Evolutionary conservation across 2,797 vertebrate genomes (phyloP).

Genomic region (Nasua narica): DNA sequence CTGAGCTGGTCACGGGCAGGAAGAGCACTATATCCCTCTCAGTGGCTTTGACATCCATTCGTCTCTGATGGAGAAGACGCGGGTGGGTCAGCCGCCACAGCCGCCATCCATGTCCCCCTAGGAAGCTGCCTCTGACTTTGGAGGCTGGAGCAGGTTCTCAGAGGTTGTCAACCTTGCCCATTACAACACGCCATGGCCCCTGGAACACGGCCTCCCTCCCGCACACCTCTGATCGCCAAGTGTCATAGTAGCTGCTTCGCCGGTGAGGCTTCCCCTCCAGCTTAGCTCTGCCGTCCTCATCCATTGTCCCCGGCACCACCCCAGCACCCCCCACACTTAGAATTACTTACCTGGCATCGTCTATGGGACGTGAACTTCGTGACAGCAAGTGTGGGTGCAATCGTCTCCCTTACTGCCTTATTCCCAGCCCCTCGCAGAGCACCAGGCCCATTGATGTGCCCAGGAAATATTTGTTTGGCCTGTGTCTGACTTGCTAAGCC

Average conservation of each 20-base stretch:
- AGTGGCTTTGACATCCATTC: neutral
- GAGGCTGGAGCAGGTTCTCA: neutral
- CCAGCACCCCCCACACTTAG: neutral
- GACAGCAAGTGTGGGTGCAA: too few species aligned
- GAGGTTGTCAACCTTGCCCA: neutral
- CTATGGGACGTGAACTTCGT: neutral
- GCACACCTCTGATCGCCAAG: neutral
- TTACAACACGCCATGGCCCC: neutral
- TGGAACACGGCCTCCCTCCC: neutral
- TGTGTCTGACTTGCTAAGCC: neutral
- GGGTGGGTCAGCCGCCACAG: neutral
- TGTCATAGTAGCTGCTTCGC: neutral
- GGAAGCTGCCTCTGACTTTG: neutral
- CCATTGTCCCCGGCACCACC: neutral
- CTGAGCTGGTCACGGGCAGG: neutral
- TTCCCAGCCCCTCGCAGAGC: neutral
- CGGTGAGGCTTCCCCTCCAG: neutral
- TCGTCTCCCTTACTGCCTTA: neutral
- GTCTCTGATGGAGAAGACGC: neutral
- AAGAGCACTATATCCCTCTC: neutral
- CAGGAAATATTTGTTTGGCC: neutral
- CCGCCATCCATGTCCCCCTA: neutral
- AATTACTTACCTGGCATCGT: neutral
- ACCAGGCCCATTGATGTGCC: neutral
- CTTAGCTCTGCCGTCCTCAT: neutral